Evolutionary conservation across 2,797 vertebrate genomes (phyloP), one percentile per base, ranked within the genome.

Genomic region (Gambelia wislizenii): DNA sequence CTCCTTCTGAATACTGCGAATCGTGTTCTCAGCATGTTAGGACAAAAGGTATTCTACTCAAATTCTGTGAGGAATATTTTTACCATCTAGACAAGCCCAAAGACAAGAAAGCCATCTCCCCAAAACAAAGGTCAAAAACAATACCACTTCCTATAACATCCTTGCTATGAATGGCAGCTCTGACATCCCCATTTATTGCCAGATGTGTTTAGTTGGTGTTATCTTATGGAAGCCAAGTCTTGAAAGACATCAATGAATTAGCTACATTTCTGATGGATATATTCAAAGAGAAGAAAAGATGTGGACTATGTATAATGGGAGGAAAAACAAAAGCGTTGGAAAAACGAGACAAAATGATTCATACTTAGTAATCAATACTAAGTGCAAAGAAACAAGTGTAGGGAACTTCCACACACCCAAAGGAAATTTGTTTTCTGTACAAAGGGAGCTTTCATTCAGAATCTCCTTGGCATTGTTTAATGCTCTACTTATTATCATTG

Each of bases 151-250:
- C 3, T 30, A 4, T 2, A 74, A 72, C 22, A 18, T 22, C 59
- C 69, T 7, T 6, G 39, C 1, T 0, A 1, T 54, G 0, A 0
- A 47, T 0, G 0, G 78, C 56, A 22, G 27, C 8, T 0, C 1
- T 0, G 42, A 47, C 12, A 61, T 59, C 44, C 33, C 54, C 18
- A 67, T 67, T 67, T 67, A 67, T 33, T 67, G 56, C 56, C 56
- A 59, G 56, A 22, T 22, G 20, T 59, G 10, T 67, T 76, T 27
- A 84, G 44, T 18, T 80, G 49, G 49, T 56, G 33, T 89, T 56
- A 54, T 67, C 33, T 87, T 14, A 49, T 44, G 47, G 42, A 84
- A 89, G 67, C 75, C 47, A 85, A 79, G 20, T 75, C 90, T 30
- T 70, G n/a, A n/a, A n/a, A 36, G 47, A 70, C 13, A 12, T 61